Base-by-base conservation (phyloP, 64 coral and sea anemone genomes). In the Dendrophyllia cribrosa region DNA sequence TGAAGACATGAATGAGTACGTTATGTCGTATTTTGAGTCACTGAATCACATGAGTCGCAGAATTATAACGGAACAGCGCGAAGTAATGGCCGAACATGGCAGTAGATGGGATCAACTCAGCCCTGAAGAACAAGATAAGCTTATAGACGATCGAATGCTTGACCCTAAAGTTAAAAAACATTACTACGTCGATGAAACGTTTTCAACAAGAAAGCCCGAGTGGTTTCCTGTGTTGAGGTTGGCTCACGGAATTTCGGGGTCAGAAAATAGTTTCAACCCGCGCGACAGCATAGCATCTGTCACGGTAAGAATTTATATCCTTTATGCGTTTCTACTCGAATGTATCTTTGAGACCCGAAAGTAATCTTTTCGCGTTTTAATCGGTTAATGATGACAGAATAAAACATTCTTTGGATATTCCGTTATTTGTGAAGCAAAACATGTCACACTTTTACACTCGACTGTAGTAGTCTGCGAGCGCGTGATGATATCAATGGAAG, bases 181-280 rank as follows among this genome's bases (percentile, higher is more conserved):
- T 19, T 99, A 99, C 74, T 92, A 89, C 48, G 60, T 72, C 9
- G 87, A 83, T 24, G 78, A 78, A 58, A 81, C 88, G 47, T 91
- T 76, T 26, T 85, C 90, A 51, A 79, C 92, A 26, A 84, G 80
- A 84, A 87, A 91, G 49, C 92, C 95, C 10, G 88, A 88, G 16
- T 97, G 95, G 95, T 97, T 97, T 97, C 95, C 95, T 10, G 92
- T 97, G 49, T 87, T 97, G 75, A 97, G 93, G 86, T 75, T 97
- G 85, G 92, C 95, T 52, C 95, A 97, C 70, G 91, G 95, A 47
- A 51, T 91, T 24, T 94, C 95, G 20, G 88, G 84, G 45, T 87
- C 91, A 14, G 91, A 86, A 34, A 66, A 60, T 22, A 75, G 70
- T 48, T 84, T 86, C 66, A 85, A 72, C 58, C 95, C 92, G 9